These are phyloP conservation scores for Pandion haliaetus DNA, from an alignment of 2,113 vertebrate species.

Conservation along the genomic window DNA sequence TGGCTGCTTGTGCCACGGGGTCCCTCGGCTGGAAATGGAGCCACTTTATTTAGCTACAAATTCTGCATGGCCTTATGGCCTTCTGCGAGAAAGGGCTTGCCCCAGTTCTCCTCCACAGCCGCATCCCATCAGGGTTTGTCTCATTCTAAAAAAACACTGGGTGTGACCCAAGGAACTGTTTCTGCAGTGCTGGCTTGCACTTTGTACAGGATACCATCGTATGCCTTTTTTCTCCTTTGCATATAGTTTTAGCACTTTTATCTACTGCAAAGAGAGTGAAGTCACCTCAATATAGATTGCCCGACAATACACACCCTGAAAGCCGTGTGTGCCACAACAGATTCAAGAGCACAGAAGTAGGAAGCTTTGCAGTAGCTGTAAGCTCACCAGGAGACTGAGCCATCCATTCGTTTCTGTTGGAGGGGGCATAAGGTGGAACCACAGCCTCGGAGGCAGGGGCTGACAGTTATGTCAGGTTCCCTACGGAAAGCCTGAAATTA, in stretches of 20 bases:
- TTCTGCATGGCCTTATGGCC: neutral
- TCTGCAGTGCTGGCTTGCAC: neutral
- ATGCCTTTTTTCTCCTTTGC: neutral
- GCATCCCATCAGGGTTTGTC: neutral
- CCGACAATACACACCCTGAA: neutral
- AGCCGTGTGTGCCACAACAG: neutral
- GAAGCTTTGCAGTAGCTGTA: neutral
- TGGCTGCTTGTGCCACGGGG: neutral
- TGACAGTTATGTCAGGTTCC: neutral
- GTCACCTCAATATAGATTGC: accelerated
- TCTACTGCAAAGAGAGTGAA: neutral
- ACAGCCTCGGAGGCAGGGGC: neutral
- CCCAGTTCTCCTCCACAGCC: neutral
- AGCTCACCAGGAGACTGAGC: no score
- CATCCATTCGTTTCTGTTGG: accelerated
- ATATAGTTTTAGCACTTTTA: neutral
- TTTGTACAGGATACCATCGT: accelerated
- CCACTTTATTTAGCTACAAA: neutral
- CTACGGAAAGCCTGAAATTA: neutral
- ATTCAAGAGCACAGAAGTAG: neutral
- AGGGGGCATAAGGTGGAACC: neutral
- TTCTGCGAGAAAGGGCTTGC: neutral
- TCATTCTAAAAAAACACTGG: neutral
- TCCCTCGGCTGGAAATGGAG: neutral
- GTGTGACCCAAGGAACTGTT: neutral